phyloP scores from a whole-genome alignment of 1,140 invertebrate species.

The Archivesica marissinica region DNA sequence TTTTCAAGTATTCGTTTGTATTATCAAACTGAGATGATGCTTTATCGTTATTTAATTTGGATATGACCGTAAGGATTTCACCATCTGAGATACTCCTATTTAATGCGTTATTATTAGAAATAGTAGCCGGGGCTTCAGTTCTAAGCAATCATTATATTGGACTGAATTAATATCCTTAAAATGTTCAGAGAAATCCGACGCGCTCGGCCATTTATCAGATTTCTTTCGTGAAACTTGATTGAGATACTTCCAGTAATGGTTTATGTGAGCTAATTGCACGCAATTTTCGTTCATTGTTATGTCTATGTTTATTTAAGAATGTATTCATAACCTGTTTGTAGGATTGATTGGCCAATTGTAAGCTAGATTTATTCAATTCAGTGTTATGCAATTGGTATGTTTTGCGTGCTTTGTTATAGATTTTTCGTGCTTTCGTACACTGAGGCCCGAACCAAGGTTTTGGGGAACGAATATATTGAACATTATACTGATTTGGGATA shows the following conservation, averaged over 20 bases:
- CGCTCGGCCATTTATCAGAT: too few relatives aligned
- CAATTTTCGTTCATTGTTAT: too few relatives aligned
- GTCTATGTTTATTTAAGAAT: too few relatives aligned
- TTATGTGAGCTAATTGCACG: neutral
- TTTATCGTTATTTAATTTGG: neutral
- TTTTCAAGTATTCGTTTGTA: constrained; percentile 21
- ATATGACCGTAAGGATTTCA: neutral
- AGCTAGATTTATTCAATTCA: neutral
- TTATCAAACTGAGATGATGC: neutral
- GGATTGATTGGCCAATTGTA: neutral
- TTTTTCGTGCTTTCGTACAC: neutral
- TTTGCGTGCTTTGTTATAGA: neutral
- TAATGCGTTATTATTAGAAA: neutral
- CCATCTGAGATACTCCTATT: neutral
- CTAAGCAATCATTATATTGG: neutral
- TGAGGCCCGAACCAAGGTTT: too few relatives aligned
- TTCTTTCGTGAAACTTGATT: too few relatives aligned
- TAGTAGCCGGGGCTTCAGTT: neutral
- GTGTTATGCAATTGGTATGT: neutral
- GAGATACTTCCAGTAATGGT: neutral
- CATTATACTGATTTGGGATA: too few relatives aligned
- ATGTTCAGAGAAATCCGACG: neutral
- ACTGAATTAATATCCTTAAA: neutral
- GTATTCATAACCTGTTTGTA: too few relatives aligned
- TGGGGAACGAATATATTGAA: too few relatives aligned